Evolutionary conservation across 1,140 invertebrate genomes (phyloP).

Genomic region (Megalopta genalis): DNA sequence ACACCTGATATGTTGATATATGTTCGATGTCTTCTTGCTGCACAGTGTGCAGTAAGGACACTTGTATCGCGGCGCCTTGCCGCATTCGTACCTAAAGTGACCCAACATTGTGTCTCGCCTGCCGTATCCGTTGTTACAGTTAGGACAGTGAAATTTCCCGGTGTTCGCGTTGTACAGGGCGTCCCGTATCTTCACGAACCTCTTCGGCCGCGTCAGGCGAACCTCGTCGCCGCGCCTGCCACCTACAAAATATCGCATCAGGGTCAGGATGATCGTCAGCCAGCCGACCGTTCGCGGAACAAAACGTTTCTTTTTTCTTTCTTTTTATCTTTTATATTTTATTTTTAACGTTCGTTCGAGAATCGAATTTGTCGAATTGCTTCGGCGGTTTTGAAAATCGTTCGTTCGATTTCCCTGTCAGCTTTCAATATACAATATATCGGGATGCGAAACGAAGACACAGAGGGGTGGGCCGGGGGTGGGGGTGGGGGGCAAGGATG

Average conservation of each 20-base stretch:
- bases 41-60: constrained; percentile 80
- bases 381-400: too few relatives aligned
- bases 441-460: constrained; percentile 4
- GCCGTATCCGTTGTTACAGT: constrained; percentile 77
- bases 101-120: constrained; percentile 76
- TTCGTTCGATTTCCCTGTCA: too few relatives aligned
- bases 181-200: constrained; percentile 63
- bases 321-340: too few relatives aligned
- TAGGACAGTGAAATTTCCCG: constrained; percentile 77
- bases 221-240: constrained; percentile 47
- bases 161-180: constrained; percentile 70
- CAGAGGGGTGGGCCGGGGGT: too few relatives aligned
- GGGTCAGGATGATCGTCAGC: constrained; percentile 46
- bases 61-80: constrained; percentile 82
- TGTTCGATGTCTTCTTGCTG: constrained; percentile 77
- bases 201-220: constrained; percentile 28
- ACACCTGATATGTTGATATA: constrained; percentile 75
- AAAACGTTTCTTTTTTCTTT: neutral
- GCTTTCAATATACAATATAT: too few relatives aligned
- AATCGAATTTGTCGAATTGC: too few relatives aligned
- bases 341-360: too few relatives aligned
- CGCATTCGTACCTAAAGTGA: constrained; percentile 81
- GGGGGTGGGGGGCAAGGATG: too few relatives aligned
- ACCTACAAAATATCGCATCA: constrained; percentile 73
- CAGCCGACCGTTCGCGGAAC: neutral